Evolutionary conservation across 2,888 invertebrate species (phyloP).

Genomic region (Limnephilus auricula): DNA sequence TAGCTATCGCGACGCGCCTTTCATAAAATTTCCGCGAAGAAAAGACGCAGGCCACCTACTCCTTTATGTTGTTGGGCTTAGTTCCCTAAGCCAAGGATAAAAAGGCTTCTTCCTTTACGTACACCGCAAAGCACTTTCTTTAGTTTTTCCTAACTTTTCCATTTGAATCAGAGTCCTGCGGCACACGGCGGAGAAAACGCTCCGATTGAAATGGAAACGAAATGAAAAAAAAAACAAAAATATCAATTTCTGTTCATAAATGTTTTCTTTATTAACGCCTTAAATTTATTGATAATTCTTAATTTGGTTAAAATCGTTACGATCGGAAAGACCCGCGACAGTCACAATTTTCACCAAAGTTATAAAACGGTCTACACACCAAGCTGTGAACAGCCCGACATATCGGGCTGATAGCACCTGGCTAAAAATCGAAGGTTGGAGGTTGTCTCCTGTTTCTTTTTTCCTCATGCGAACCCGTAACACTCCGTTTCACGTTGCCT

Average conservation of each 20-base stretch:
- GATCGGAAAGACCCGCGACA: no score
- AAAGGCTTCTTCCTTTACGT: slow-evolving; percentile 32
- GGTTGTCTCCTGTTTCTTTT: no score
- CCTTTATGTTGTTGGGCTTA: slow-evolving; percentile 45
- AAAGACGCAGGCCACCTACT: slow-evolving; percentile 43
- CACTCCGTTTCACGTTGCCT: no score
- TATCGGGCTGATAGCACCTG: no score
- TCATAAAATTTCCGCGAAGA: slow-evolving; percentile 32
- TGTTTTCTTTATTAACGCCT: background rate
- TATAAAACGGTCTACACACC: no score
- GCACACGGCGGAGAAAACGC: slow-evolving; percentile 1
- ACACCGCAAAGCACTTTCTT: slow-evolving; percentile 57
- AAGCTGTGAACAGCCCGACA: no score
- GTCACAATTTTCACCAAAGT: background rate
- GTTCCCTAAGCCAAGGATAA: slow-evolving; percentile 53
- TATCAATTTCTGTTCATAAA: background rate
- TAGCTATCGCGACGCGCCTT: slow-evolving; percentile 36
- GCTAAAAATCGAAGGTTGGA: no score
- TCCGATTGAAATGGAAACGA: slow-evolving; percentile 10
- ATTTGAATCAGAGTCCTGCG: slow-evolving; percentile 52
- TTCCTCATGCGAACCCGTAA: no score
- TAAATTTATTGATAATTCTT: background rate
- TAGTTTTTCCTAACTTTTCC: slow-evolving; percentile 61
- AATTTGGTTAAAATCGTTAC: background rate
- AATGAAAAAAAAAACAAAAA: background rate